Evolutionary conservation across 2,888 invertebrate species (phyloP), one percentile per base, ranked within the genome.

Genomic region (Meiosimyza platycephala): DNA sequence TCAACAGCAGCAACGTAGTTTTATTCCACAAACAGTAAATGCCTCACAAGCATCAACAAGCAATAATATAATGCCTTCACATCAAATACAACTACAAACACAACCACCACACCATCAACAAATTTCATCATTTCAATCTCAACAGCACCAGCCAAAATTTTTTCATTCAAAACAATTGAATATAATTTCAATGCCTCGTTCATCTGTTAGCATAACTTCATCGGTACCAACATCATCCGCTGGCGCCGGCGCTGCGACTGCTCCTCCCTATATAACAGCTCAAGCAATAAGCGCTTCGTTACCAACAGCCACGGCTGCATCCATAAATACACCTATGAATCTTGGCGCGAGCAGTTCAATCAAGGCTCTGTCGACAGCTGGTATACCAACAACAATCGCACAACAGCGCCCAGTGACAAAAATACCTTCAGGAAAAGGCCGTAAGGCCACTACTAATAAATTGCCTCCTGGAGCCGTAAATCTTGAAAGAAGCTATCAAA

Each of bases 401-500:
- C 87, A 87, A 75, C 87, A 87, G 72, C 80, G 86, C 70, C 77
- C 80, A 33, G 67, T 59, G 40, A 80, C 80, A 60, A 85, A 85
- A 74, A 83, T 85, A 75, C 84, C 85, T 0, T 80, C 85, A 47
- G 86, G 86, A 65, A 87, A 87, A 71, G 87, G 87, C 6, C 84
- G 86, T 22, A 84, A 85, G 74, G 83, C 85, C 79, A 89, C 91
- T 9, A 82, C 78, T 51, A 93, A 92, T 81, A 93, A 93, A 85
- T 92, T 95, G 75, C 95, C 96, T 0, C 96, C 95, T 0, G 96
- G 96, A 2, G 95, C 95, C 6, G 95, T 97, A 51, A 97, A 98
- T 88, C 88, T 97, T 71, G 97, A 97, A 85, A 91, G 98, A 72
- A 97, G 97, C 85, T 96, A 97, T 87, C 97, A 97, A 88, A 98